phyloP scores from a whole-genome alignment of 2,888 invertebrate genomes.

The Fragum fragum region DNA sequence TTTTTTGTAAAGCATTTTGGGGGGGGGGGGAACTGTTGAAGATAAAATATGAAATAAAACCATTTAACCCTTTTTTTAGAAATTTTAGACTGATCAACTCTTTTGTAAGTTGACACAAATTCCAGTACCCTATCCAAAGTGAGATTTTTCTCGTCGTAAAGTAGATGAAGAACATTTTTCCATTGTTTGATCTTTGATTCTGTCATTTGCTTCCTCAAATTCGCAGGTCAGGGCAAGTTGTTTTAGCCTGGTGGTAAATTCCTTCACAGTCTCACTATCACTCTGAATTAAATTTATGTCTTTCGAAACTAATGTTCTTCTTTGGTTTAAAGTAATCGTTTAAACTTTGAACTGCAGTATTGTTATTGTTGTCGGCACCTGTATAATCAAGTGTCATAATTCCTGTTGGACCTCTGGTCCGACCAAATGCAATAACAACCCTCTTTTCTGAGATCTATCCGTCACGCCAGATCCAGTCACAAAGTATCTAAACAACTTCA shows the following conservation, averaged over 20 bases:
- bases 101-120: slow-evolving; percentile 20
- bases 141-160: slow-evolving; percentile 35
- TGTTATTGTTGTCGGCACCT: slow-evolving; percentile 35
- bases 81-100: too few relatives aligned
- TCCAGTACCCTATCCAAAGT: slow-evolving; percentile 21
- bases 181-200: slow-evolving; percentile 39
- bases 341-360: slow-evolving; percentile 27
- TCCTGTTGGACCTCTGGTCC: slow-evolving; percentile 39
- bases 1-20: too few relatives aligned
- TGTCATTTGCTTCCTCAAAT: slow-evolving; percentile 34
- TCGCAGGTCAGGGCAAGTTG: slow-evolving; percentile 39
- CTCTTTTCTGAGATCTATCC: slow-evolving; percentile 36
- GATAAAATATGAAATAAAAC: too few relatives aligned
- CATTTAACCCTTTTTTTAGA: too few relatives aligned
- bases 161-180: slow-evolving; percentile 18
- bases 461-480: slow-evolving; percentile 17
- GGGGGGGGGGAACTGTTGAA: too few relatives aligned
- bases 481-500: slow-evolving; percentile 24
- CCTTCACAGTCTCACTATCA: slow-evolving; percentile 20
- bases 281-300: slow-evolving; percentile 21
- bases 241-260: slow-evolving; percentile 32
- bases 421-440: slow-evolving; percentile 30
- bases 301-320: slow-evolving; percentile 29
- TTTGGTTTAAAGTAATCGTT: slow-evolving; percentile 47
- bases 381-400: slow-evolving; percentile 40